Conservation (phyloP, 2,888 invertebrate genomes). For the Protodeltote pygarga region DNA sequence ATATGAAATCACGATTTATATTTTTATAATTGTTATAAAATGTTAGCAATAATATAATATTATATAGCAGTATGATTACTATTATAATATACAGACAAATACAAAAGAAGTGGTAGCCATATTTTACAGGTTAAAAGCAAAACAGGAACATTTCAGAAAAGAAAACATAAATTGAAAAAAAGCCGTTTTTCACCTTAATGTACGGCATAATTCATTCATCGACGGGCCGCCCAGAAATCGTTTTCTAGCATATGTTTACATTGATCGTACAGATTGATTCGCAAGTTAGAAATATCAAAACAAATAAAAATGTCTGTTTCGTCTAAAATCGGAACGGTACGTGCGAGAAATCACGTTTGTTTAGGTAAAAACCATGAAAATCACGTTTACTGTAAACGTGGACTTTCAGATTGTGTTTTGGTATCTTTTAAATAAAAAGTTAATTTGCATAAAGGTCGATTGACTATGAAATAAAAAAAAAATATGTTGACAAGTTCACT, state of each 20-base stretch:
- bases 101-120: no score
- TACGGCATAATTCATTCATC: conserved; percentile 26
- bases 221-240: conserved; percentile 17
- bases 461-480: no score
- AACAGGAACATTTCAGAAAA: conserved; percentile 1
- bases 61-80: no score
- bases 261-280: conserved; percentile 15
- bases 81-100: no score
- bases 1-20: no score
- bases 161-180: conserved; percentile 21
- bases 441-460: no score
- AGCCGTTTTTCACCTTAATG: conserved; percentile 22
- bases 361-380: background rate
- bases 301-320: conserved; percentile 9
- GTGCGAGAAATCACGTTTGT: background rate
- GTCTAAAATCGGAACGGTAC: conserved; percentile 8
- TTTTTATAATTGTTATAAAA: no score
- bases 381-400: no score
- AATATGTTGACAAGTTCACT: no score
- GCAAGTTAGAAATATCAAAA: conserved; percentile 22
- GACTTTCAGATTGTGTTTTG: no score
- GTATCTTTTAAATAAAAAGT: no score
- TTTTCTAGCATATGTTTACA: conserved; percentile 32
- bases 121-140: conserved; percentile 5
- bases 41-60: no score